Evolutionary conservation across 1,140 invertebrate genomes (phyloP), one percentile per base, ranked within the genome.

Genomic region (Diorhabda elongata): DNA sequence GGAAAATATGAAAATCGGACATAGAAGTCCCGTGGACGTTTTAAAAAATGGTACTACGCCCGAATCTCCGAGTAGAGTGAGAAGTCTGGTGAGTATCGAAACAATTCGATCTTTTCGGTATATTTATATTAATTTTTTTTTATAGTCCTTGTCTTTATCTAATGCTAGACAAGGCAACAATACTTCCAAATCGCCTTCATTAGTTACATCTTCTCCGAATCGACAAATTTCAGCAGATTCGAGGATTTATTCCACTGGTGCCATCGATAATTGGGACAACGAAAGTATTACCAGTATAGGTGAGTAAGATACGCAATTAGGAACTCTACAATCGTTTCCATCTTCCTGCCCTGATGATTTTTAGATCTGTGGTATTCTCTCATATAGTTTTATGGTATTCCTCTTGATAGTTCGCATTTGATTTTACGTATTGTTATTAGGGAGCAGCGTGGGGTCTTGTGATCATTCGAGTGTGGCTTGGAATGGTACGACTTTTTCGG

Each of bases 401-500:
- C 26, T 26, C 1, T 26, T 26, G 26, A 26, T 26, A 26, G 26
- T 26, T 26, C 26, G 26, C 26, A 26, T 26, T 26, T 26, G 26
- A 26, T 26, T 26, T 26, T 26, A 26, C 26, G 26, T 26, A 26
- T 26, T 26, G 26, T 68, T 73, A 69, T 4, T 56, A 74, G 73
- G 61, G 44, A 88, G 87, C 68, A 92, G 91, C 71, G 88, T 87
- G 69, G 87, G 87, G 67, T 83, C 83, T 47, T 90, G 91, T 76
- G 91, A 92, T 77, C 91, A 92, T 80, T 90, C 90, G 44, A 89
- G 89, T 80, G 90, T 92, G 73, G 90, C 91, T 61, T 86, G 89
- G 74, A 93, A 92, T 80, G 91, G 90, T 5, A 93, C 91, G 6
- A 93, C 91, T 26, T 92, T 90, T 81, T 86, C 85, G 3, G 85